phyloP scores from a whole-genome alignment of 1,140 invertebrate genomes.

The Drosophila kurseongensis region DNA sequence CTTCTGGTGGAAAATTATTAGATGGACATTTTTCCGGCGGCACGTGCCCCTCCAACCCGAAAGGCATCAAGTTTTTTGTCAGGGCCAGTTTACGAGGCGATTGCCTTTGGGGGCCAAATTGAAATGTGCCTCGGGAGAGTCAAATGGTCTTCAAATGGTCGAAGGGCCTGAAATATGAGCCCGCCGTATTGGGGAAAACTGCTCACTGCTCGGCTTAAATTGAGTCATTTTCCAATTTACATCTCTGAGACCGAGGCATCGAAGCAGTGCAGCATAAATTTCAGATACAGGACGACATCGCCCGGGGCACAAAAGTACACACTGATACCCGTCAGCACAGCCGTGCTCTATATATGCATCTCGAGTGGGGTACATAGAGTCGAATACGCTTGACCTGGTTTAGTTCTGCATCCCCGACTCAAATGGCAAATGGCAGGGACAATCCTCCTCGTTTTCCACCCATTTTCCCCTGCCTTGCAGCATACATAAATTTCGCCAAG shows the following conservation, averaged over 20 bases:
- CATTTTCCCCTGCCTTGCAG: constrained; percentile 28
- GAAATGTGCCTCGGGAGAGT: constrained; percentile 68
- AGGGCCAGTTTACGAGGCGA: constrained; percentile 64
- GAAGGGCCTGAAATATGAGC: constrained; percentile 45
- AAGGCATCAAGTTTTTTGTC: constrained; percentile 60
- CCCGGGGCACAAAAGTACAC: background rate
- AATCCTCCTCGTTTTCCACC: constrained; percentile 4
- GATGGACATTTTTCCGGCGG: constrained; percentile 68
- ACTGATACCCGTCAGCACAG: no score
- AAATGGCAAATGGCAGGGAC: constrained; percentile 36
- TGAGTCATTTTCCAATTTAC: constrained; percentile 44
- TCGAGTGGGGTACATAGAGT: constrained; percentile 25
- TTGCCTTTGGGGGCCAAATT: constrained; percentile 67
- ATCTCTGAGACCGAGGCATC: constrained; percentile 13
- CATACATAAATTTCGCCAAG: constrained; percentile 68
- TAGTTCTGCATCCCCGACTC: constrained; percentile 54
- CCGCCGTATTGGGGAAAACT: background rate
- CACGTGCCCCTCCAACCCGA: constrained; percentile 50
- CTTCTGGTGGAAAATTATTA: constrained; percentile 63
- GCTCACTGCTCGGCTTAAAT: constrained; percentile 17
- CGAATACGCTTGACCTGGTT: constrained; percentile 76
- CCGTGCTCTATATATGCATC: constrained; percentile 1
- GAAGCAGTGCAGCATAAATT: constrained; percentile 43
- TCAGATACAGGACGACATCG: constrained; percentile 28
- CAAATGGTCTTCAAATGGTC: constrained; percentile 30